A percentile compares a stretch with the other conserved stretches of the same genome.
phyloP scores from a whole-genome alignment of 37 sponge, comb jelly and placozoan genomes.

The Chondrilla cf. caribensis region DNA sequence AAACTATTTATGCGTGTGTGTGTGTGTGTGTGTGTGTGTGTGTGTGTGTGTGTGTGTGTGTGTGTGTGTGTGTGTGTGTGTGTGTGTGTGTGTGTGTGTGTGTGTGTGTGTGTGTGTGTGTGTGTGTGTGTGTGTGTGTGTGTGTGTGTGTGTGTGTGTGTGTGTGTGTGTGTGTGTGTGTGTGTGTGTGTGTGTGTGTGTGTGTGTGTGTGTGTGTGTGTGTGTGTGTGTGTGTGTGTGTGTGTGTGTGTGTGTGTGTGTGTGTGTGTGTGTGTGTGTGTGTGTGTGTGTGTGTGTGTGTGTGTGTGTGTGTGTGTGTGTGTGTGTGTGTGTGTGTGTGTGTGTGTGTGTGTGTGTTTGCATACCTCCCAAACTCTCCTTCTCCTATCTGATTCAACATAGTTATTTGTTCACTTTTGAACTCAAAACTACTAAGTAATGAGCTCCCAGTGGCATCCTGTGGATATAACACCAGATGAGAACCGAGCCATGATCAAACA shows the following conservation, averaged over 20 bases:
- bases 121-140: slow-evolving; percentile 20
- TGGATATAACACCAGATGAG: background rate
- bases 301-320: too few relatives aligned
- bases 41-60: background rate
- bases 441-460: background rate
- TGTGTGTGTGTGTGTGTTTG: background rate
- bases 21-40: too few relatives aligned
- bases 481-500: background rate
- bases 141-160: slow-evolving; percentile 22
- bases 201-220: slow-evolving; percentile 9
- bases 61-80: background rate
- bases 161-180: slow-evolving; percentile 20
- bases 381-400: slow-evolving; percentile 26
- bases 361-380: slow-evolving; percentile 52
- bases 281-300: too few relatives aligned
- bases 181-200: slow-evolving; percentile 17
- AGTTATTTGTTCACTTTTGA: background rate
- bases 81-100: background rate
- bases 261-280: background rate
- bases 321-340: too few relatives aligned
- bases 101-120: slow-evolving; percentile 7
- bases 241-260: background rate
- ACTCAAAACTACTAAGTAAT: slow-evolving; percentile 7
- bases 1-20: too few relatives aligned
- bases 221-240: background rate